These are phyloP conservation scores for Danio jaintianensis DNA, from an alignment of 2,797 vertebrate species.

Conservation along the genomic window DNA sequence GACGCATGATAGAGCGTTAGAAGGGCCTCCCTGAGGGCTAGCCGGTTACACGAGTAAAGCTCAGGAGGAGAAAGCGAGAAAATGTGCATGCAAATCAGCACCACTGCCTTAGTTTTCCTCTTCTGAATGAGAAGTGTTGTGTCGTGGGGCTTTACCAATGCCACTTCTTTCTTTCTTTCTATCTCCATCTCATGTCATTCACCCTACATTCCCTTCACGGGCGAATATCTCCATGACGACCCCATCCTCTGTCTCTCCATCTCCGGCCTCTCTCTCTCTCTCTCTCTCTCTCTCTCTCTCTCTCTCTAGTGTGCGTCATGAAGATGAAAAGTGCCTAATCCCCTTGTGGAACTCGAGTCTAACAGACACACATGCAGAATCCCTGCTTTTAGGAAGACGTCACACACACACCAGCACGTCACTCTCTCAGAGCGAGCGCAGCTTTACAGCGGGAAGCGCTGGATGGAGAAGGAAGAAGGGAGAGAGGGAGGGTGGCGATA, in stretches of 20 bases:
- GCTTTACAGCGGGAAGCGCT: conserved; percentile 53
- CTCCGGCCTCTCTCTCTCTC: conserved; percentile 46
- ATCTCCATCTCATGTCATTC: conserved; percentile 56
- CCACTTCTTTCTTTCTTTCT: conserved; percentile 41
- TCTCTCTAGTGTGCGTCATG: conserved; percentile 56
- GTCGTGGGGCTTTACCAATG: conserved; percentile 44
- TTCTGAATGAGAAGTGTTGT: conserved; percentile 25
- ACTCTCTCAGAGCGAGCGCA: conserved; percentile 55
- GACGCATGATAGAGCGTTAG: conserved; percentile 27
- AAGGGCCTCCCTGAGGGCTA: conserved; percentile 45
- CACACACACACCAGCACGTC: conserved; percentile 53
- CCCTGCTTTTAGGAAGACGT: conserved; percentile 57
- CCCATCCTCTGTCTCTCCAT: conserved; percentile 53
- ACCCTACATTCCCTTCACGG: conserved; percentile 60
- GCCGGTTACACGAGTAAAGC: conserved; percentile 34
- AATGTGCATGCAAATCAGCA: conserved; percentile 21
- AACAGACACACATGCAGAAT: conserved; percentile 60
- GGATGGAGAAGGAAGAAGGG: conserved; percentile 33
- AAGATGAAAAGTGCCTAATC: conserved; percentile 62
- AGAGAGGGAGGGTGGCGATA: conserved; percentile 60
- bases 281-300: conserved; percentile 10
- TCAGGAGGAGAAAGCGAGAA: conserved; percentile 33
- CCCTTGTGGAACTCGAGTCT: conserved; percentile 59
- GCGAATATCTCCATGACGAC: conserved; percentile 67
- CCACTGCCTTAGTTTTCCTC: conserved; percentile 1